Base-by-base conservation (phyloP, 2,888 invertebrate species). In the Orgyia antiqua region DNA sequence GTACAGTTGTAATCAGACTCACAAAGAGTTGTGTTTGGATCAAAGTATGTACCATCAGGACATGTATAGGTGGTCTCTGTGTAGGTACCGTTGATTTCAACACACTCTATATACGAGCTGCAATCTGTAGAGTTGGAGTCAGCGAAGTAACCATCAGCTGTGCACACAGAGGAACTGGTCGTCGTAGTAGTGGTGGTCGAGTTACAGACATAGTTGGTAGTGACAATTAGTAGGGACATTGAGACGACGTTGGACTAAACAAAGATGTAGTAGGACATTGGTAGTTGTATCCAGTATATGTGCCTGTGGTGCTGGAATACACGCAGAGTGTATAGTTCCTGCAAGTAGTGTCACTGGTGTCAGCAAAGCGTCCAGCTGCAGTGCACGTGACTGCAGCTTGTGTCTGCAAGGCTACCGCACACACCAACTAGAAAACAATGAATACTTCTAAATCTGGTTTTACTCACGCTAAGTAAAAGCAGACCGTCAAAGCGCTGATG, bases 311-410 rank as follows among this genome's bases (percentile, higher is more conserved):
- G 15, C 48, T 49, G 33, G 51, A 43, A 31, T 52, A 61, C 10
- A 71, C 66, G 43, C 87, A 87, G 2, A 69, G 58, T 2, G 73
- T 76, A 53, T 84, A 87, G 43, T 71, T 76, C 40, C 69, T 48
- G 50, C 86, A 86, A 15, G 73, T 75, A 2, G 77, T 56, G 49
- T 87, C 87, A 3, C 40, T 46, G 1, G 68, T 49, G 33, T 84
- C 72, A 1, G 76, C 62, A 40, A 70, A 74, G 2, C 79, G 68
- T 1, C 87, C 80, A 1, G 64, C 63, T 1, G 54, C 36, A 1
- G 76, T 71, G 40, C 80, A 80, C 41, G 59, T 69, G 3, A 69
- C 68, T 6, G 58, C 51, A 3, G 66, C 63, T 0, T 67, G 36
- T 1, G 51, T 65, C 39, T 68, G 58, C 62, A 59, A 59, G 11